phyloP scores from a whole-genome alignment of 2,888 invertebrate genomes.

The Noctua pronuba region DNA sequence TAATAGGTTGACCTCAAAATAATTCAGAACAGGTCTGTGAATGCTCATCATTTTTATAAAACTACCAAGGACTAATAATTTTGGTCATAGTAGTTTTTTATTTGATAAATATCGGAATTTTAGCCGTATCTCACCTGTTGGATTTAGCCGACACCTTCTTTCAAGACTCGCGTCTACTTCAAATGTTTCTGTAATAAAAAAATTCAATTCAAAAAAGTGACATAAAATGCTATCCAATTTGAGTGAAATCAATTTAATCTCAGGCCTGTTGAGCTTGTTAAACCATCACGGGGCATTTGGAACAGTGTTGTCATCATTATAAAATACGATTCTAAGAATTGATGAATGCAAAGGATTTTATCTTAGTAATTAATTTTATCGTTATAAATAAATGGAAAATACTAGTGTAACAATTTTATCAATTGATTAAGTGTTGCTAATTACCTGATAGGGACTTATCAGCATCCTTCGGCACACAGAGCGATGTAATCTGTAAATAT shows the following conservation, averaged over 20 bases:
- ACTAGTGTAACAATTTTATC: neutral
- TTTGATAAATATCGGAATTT: neutral
- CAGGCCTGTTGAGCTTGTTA: constrained; percentile 85
- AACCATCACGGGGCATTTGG: constrained; percentile 73
- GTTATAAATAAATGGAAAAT: neutral
- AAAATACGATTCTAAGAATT: neutral
- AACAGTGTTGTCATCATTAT: constrained; percentile 72
- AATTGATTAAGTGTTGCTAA: neutral
- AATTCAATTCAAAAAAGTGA: neutral
- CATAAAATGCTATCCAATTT: neutral
- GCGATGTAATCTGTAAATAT: constrained; percentile 2
- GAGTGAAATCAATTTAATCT: constrained; percentile 35
- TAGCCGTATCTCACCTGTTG: constrained; percentile 33
- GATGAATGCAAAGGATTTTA: neutral
- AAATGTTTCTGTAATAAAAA: constrained; percentile 25
- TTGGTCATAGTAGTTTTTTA: neutral
- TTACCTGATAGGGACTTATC: constrained; percentile 3
- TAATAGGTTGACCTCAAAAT: constrained; percentile 79
- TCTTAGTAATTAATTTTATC: neutral
- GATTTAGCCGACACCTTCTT: neutral
- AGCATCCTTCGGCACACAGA: neutral
- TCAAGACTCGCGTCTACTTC: neutral
- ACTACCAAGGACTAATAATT: neutral
- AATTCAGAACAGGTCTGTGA: constrained; percentile 90
- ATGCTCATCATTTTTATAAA: constrained; percentile 78